Evolutionary conservation across 2,113 vertebrate species (phyloP), one percentile per base, ranked within the genome.

Genomic region (Charina bottae): DNA sequence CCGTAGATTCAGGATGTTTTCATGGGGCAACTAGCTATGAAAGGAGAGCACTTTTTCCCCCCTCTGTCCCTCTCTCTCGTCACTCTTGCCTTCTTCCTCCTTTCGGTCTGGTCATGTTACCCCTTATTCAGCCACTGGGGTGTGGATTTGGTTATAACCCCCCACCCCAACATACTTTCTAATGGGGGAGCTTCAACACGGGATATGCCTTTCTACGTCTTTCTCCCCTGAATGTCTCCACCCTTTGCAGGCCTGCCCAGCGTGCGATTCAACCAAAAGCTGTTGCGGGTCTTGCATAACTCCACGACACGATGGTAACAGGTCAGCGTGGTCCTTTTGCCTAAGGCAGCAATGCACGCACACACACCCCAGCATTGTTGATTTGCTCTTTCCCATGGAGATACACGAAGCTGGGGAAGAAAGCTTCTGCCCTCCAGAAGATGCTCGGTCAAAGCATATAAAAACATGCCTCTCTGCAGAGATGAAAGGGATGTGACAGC

Each of bases 371-470:
- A 1, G 26, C 46, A 37, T 49, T 64, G 83, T 54, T 59, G 78
- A n/a, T 11, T 26, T 26, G 55, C 42, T 19, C 7, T 55, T 24
- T 68, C 49, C 3, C 46, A 37, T 1, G 0, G 12, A 78, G n/a
- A 42, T 12, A 78, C 55, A 11, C 13, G 0, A 26, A 49, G 3
- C 21, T 3, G 10, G 58, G 8, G 15, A 13, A 4, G n/a, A 12
- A 58, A 87, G n/a, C 89, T 13, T 15, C 54, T 3, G 6, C 3
- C 15, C 42, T 0, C 24, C n/a, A 23, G 13, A 15, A 23, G 13
- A 6, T 33, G 0, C 1, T 17, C 1, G 2, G 28, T 72, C 12
- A 5, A n/a, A 6, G 1, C 11, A n/a, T 13, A n/a, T 33, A 72
- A 72, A 72, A 72, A 13, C n/a, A 33, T 17, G 2, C 64, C 13